Evolutionary conservation across 2,888 invertebrate species (phyloP), one percentile per base, ranked within the genome.

Genomic region (Acanthosoma haemorrhoidale): DNA sequence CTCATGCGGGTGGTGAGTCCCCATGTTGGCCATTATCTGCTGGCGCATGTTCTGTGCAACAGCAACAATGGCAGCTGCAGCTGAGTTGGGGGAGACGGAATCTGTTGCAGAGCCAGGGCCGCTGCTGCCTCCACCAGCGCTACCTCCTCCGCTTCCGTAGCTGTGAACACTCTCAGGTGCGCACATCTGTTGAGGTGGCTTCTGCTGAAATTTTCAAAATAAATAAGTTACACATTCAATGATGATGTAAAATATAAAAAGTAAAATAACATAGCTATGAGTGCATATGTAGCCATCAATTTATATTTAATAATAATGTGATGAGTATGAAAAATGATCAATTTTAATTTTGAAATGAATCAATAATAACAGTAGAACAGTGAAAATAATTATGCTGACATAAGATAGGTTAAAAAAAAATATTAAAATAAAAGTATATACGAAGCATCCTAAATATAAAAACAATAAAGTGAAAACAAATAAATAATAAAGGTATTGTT

Each of bases 1-100:
- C 60, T 73, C 70, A 78, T 82, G 80, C 79, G 84, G 82, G 78
- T 83, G 82, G 75, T 85, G 83, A 4, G 81, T 81, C 4, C 87
- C 87, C n/a, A n/a, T n/a, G n/a, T n/a, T n/a, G 0, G 90, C 91
- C 70, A 88, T 88, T 88, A 92, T 91, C 81, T 92, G 92, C 75
- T 92, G 92, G 64, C 92, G 86, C 70, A 92, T 83, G 51, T 91
- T 91, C 81, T 91, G 91, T 15, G 92, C 92, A 69, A 92, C 92
- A 16, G 91, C 91, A 11, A 91, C 91, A 41, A 92, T 91, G 38
- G 92, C 92, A 36, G 92, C 92, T 64, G 92, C 91, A 16, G 91
- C 91, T 11, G 89, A 88, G 69, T 85, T 85, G 64, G 88, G 87
- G 4, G 88, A 87, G 2, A 68, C 72, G n/a, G 71, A 66, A 21